These are phyloP conservation scores for Caenorhabditis briggsae DNA, from an alignment of 1,140 invertebrate genomes.

Conservation along the genomic window DNA sequence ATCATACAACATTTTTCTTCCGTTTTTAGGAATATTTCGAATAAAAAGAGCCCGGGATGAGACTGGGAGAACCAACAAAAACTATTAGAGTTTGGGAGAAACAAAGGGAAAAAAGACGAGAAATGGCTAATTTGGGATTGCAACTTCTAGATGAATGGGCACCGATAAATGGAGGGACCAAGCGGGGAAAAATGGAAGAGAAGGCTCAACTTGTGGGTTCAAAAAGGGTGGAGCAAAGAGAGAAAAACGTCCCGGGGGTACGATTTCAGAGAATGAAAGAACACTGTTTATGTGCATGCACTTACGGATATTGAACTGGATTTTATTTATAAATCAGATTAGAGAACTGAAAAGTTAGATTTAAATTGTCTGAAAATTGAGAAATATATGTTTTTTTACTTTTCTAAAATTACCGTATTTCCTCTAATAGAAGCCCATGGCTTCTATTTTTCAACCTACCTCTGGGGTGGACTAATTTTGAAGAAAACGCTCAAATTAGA, in stretches of 20 bases:
- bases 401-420: no score
- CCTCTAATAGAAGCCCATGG: no score
- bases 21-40: conserved; percentile 25
- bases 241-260: background rate
- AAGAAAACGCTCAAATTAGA: no score
- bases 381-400: no score
- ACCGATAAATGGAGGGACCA: conserved; percentile 41
- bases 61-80: background rate
- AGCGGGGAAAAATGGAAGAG: background rate
- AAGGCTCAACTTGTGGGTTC: background rate
- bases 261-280: background rate
- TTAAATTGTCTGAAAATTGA: no score
- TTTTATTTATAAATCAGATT: no score
- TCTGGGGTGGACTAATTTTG: no score
- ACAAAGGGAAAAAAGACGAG: background rate
- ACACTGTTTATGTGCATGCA: conserved; percentile 17
- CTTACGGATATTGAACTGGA: background rate
- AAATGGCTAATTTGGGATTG: conserved; percentile 25
- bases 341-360: no score
- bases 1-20: conserved; percentile 33
- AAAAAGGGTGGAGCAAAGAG: background rate
- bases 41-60: background rate
- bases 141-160: conserved; percentile 54
- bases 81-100: background rate
- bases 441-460: no score